Percentiles rank a stretch among this genome's conserved stretches.
These are phyloP conservation scores for Cephus sareptanus DNA, from an alignment of 2,888 invertebrate species.

Conservation along the genomic window DNA sequence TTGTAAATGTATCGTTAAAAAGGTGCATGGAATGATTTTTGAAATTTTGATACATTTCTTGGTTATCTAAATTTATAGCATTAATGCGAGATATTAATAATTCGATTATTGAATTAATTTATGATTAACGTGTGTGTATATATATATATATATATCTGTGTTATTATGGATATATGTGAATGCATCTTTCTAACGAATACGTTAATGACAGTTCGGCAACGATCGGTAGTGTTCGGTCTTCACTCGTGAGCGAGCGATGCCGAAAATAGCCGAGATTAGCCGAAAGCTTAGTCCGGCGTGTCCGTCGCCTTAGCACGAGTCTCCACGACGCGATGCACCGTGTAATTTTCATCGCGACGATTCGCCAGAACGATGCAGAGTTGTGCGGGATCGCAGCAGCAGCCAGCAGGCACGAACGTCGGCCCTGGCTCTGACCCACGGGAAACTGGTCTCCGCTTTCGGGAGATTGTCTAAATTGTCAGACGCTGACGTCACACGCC, in stretches of 20 bases:
- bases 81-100: not conserved
- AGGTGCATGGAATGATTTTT: too few relatives aligned
- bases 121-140: not conserved
- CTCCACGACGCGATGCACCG: not conserved
- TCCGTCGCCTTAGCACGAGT: not conserved
- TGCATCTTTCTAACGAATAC: not conserved
- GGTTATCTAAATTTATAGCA: not conserved
- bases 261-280: not conserved
- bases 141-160: not conserved
- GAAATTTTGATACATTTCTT: not conserved
- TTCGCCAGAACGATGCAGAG: not conserved
- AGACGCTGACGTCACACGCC: slow-evolving; percentile 58
- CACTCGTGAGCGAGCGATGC: not conserved
- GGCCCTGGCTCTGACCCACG: slow-evolving; percentile 18
- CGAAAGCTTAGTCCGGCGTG: not conserved
- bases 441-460: slow-evolving; percentile 59
- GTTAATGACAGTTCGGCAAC: not conserved
- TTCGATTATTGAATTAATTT: not conserved
- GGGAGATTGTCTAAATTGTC: slow-evolving; percentile 55
- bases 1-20: not conserved
- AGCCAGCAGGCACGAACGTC: not conserved
- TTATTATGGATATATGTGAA: not conserved
- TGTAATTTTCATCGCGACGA: not conserved
- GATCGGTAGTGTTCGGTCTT: not conserved
- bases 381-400: not conserved